A percentile compares a stretch with the other conserved stretches of the same genome.
Evolutionary conservation across 2,113 vertebrate genomes (phyloP).

Genomic region (Tragelaphus buxtoni): DNA sequence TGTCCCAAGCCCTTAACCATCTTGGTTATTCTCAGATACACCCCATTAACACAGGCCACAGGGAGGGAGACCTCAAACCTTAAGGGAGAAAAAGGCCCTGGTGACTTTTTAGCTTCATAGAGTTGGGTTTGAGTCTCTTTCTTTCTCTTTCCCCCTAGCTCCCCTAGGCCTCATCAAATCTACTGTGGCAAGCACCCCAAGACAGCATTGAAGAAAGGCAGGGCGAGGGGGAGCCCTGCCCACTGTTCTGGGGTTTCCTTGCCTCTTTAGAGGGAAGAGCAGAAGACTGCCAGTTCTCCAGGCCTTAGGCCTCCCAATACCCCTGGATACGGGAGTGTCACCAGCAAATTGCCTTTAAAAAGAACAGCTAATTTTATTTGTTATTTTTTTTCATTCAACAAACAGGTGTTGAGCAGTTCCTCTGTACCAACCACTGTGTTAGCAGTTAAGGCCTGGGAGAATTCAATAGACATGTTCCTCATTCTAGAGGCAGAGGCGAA

Average conservation of each 20-base stretch:
- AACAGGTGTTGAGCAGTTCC: neutral
- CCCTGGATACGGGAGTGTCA: neutral
- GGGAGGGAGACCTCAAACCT: constrained; percentile 39
- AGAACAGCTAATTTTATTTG: neutral
- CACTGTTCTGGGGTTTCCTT: neutral
- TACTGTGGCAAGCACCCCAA: neutral
- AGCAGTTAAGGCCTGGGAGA: neutral
- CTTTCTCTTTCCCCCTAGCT: neutral
- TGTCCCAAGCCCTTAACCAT: neutral
- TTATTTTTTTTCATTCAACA: neutral
- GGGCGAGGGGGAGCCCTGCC: rapidly evolving
- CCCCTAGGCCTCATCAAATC: neutral
- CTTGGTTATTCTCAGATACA: constrained; percentile 2
- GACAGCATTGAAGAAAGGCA: neutral
- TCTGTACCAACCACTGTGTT: neutral
- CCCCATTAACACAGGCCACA: constrained; percentile 21
- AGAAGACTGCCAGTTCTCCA: neutral
- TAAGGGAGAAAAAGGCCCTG: constrained; percentile 40
- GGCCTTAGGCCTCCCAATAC: neutral
- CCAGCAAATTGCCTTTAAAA: neutral
- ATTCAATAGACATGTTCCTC: rapidly evolving
- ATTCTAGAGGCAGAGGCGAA: neutral
- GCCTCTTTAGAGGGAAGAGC: neutral
- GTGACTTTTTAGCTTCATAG: neutral
- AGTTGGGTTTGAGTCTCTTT: neutral